Percentiles rank a stretch among this genome's conserved stretches.
Evolutionary conservation across 2,797 vertebrate genomes (phyloP).

Genomic region (Propithecus deckenii): DNA sequence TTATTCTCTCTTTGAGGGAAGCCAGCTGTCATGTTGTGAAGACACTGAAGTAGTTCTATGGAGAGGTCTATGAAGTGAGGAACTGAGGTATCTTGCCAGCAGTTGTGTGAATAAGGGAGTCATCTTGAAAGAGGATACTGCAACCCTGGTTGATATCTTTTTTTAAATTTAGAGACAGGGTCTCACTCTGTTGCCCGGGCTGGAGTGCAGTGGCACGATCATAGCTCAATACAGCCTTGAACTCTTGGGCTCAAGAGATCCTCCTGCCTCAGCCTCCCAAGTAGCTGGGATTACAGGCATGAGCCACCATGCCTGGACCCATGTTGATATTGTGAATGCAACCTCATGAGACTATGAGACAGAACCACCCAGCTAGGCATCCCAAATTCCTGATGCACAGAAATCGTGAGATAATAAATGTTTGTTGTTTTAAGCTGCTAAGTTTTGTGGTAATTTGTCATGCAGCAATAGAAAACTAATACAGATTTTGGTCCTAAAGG

Average conservation of each 20-base stretch:
- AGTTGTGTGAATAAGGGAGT: neutral
- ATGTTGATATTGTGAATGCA: neutral
- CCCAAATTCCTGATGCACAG: neutral
- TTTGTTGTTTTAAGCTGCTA: too few species aligned
- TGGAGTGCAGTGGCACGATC: too few species aligned
- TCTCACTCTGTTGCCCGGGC: too few species aligned
- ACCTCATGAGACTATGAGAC: neutral
- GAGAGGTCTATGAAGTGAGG: neutral
- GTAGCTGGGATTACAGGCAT: too few species aligned
- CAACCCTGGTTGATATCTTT: neutral
- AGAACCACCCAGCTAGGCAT: neutral
- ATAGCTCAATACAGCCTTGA: too few species aligned
- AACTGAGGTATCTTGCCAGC: neutral
- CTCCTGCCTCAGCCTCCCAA: too few species aligned
- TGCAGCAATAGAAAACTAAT: too few species aligned
- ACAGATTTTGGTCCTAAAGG: too few species aligned
- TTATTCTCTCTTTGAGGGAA: neutral
- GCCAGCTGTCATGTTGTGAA: neutral
- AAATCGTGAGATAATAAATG: neutral
- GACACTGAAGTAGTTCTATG: neutral
- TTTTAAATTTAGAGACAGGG: too few species aligned
- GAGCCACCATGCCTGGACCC: too few species aligned
- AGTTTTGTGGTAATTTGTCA: too few species aligned
- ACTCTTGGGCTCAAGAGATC: too few species aligned
- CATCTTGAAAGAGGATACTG: neutral